A percentile compares a stretch with the other conserved stretches of the same genome.
Evolutionary conservation across 2,113 vertebrate species (phyloP).

Genomic region (Anthoscopus minutus): DNA sequence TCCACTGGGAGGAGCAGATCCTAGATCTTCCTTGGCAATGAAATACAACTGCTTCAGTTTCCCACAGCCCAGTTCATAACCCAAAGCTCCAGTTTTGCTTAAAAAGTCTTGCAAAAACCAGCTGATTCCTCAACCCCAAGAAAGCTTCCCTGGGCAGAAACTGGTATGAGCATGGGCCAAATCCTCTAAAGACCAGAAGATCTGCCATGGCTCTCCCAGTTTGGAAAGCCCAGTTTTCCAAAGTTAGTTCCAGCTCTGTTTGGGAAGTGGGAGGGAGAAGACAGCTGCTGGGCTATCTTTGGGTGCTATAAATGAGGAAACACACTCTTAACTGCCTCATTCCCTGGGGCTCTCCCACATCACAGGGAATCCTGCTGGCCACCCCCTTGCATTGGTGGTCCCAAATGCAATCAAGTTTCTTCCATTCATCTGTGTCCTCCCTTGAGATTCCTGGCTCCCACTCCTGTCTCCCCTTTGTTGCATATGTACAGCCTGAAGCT

Average conservation of each 20-base stretch:
- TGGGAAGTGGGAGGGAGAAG: background rate
- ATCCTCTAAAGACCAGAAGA: background rate
- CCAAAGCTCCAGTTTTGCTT: background rate
- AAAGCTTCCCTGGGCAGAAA: background rate
- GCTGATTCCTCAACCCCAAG: background rate
- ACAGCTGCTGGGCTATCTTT: background rate
- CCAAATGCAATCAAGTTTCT: background rate
- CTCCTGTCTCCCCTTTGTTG: background rate
- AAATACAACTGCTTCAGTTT: background rate
- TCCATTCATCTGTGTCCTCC: background rate
- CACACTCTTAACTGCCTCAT: background rate
- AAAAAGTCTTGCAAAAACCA: background rate
- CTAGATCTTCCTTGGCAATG: background rate
- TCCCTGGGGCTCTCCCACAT: background rate
- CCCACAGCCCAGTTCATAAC: background rate
- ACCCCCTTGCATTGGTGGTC: background rate
- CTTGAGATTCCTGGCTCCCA: background rate
- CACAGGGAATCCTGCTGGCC: background rate
- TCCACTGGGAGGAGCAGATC: background rate
- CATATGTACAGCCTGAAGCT: background rate
- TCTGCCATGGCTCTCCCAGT: background rate
- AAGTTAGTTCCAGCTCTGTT: background rate
- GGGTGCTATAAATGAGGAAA: background rate
- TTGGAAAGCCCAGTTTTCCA: background rate
- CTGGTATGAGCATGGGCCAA: background rate